A percentile compares a stretch with the other conserved stretches of the same genome.
These are phyloP conservation scores for Oscheius sp. DNA, from an alignment of 2,888 invertebrate species.

Conservation along the genomic window DNA sequence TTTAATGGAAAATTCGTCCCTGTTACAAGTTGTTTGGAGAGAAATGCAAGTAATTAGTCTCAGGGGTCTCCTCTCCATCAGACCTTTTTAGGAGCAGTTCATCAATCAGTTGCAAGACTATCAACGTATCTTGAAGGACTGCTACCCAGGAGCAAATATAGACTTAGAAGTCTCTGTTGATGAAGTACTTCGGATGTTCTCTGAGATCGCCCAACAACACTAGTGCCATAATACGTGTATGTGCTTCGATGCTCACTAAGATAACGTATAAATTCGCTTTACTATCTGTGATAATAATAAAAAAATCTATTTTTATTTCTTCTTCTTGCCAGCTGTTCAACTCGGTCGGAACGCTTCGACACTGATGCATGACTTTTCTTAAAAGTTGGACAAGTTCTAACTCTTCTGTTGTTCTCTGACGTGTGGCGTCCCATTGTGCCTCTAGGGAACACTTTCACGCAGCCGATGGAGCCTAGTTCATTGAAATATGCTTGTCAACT, in stretches of 20 bases:
- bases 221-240: slow-evolving; percentile 70
- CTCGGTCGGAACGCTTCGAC: neutral
- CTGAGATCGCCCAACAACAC: slow-evolving; percentile 95
- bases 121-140: slow-evolving; percentile 78
- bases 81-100: slow-evolving; percentile 82
- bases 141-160: slow-evolving; percentile 64
- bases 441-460: too few species aligned
- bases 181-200: slow-evolving; percentile 94
- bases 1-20: slow-evolving; percentile 76
- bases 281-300: neutral
- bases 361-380: neutral
- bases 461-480: too few species aligned
- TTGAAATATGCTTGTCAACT: too few species aligned
- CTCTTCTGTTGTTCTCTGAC: slow-evolving; percentile 11
- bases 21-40: slow-evolving; percentile 89
- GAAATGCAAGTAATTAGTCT: slow-evolving; percentile 82
- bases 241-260: neutral
- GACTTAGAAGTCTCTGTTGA: slow-evolving; percentile 91
- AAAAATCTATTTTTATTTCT: neutral
- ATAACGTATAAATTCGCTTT: slow-evolving; percentile 2
- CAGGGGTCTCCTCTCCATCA: too few species aligned
- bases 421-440: neutral
- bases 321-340: neutral
- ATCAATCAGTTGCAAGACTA: slow-evolving; percentile 92
- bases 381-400: neutral